Evolutionary conservation across 2,888 invertebrate species (phyloP).

Genomic region (Alsophila aescularia): DNA sequence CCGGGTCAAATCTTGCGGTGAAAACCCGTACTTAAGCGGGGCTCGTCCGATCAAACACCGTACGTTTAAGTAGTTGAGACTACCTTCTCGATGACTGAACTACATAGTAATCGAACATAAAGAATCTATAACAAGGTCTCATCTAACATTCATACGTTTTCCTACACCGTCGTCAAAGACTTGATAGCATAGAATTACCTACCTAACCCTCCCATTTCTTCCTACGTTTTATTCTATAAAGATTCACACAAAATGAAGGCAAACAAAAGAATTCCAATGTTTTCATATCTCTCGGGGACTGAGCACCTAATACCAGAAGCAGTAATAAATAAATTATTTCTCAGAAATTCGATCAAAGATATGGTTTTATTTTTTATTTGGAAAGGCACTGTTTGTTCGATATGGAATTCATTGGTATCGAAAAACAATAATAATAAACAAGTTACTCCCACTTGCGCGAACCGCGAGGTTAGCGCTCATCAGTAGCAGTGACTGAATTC

Average conservation of each 20-base stretch:
- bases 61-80: no score
- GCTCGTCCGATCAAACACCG: no score
- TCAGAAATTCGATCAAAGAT: slow-evolving; percentile 13
- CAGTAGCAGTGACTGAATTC: no score
- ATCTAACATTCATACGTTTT: slow-evolving; percentile 11
- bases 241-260: slow-evolving; percentile 17
- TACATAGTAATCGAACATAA: background rate
- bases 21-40: no score
- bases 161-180: slow-evolving; percentile 17
- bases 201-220: slow-evolving; percentile 6
- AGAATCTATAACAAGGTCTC: background rate
- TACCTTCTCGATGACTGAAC: no score
- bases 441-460: no score
- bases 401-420: slow-evolving; percentile 6
- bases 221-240: slow-evolving; percentile 9
- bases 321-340: slow-evolving; percentile 18
- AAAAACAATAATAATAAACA: background rate
- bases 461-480: no score
- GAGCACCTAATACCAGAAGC: slow-evolving; percentile 1
- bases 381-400: slow-evolving; percentile 5
- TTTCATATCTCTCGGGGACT: slow-evolving; percentile 6
- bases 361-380: slow-evolving; percentile 7
- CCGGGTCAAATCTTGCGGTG: no score
- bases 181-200: slow-evolving; percentile 1
- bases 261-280: slow-evolving; percentile 25